Evolutionary conservation across 2,797 vertebrate genomes (phyloP).

Genomic region (Tenualosa thibaudeaui): DNA sequence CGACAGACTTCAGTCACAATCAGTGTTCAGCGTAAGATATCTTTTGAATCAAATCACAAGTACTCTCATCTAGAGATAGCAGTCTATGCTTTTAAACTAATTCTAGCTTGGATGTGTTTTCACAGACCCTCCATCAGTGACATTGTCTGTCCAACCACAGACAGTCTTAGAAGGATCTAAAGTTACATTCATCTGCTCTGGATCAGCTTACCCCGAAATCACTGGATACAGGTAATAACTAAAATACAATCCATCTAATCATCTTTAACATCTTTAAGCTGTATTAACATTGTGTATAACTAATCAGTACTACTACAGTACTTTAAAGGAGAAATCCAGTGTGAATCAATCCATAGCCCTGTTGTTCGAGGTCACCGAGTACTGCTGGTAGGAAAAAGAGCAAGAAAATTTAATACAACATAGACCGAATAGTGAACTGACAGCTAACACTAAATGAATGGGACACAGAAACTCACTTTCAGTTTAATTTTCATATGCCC

Average conservation of each 20-base stretch:
- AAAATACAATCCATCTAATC: neutral
- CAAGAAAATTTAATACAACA: no score
- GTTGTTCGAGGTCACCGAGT: no score
- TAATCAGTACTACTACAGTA: no score
- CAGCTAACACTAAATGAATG: no score
- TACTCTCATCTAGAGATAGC: neutral
- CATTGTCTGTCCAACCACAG: conserved; percentile 87
- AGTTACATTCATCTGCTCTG: conserved; percentile 86
- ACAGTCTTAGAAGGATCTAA: conserved; percentile 86
- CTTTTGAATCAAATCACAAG: neutral
- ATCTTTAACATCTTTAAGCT: no score
- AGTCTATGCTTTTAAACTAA: neutral
- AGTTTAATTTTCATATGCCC: no score
- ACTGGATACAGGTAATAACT: conserved; percentile 83
- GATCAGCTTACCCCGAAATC: conserved; percentile 88
- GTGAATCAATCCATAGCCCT: no score
- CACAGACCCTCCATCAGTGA: conserved; percentile 87
- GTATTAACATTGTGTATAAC: no score
- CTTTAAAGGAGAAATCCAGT: no score
- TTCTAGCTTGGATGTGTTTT: conserved; percentile 23
- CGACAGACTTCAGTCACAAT: conserved; percentile 85
- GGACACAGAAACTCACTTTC: no score
- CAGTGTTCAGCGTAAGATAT: conserved; percentile 81
- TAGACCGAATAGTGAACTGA: no score
- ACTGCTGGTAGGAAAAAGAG: no score